phyloP scores from a whole-genome alignment of 2,888 invertebrate genomes.

The Hoplodrina blanda region DNA sequence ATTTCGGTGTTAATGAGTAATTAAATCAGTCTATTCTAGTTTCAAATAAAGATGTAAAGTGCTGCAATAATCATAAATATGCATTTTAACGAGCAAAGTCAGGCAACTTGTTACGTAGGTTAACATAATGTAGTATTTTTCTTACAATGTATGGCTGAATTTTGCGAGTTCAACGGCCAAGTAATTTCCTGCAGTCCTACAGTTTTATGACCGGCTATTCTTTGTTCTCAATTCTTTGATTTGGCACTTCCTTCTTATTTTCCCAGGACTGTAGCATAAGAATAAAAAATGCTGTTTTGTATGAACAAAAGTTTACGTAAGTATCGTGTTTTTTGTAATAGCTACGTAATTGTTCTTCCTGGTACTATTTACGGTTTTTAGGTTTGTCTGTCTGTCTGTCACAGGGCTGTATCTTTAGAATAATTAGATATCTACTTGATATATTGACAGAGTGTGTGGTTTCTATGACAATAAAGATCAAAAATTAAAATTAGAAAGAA shows the following conservation, averaged over 20 bases:
- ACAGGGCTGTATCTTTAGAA: no score
- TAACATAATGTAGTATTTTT: slow-evolving; percentile 34
- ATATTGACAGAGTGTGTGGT: no score
- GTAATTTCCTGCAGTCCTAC: slow-evolving; percentile 55
- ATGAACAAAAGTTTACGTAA: slow-evolving; percentile 41
- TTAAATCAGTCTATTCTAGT: slow-evolving; percentile 21
- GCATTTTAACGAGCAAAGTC: slow-evolving; percentile 29
- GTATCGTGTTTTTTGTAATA: slow-evolving; percentile 19
- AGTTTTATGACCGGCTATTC: slow-evolving; percentile 52
- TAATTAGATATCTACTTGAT: no score
- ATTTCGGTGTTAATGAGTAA: slow-evolving; percentile 8
- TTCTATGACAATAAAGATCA: no score
- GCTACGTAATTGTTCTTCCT: slow-evolving; percentile 48
- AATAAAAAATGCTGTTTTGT: slow-evolving; percentile 7
- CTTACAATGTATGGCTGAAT: slow-evolving; percentile 16
- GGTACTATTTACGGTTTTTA: neutral
- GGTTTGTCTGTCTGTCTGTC: no score
- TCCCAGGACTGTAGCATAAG: slow-evolving; percentile 42
- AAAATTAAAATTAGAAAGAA: no score
- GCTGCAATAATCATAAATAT: slow-evolving; percentile 38
- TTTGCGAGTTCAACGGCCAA: slow-evolving; percentile 65
- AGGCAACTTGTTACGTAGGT: neutral
- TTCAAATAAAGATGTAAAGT: slow-evolving; percentile 8
- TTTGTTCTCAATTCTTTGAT: slow-evolving; percentile 68
- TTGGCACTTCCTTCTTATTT: slow-evolving; percentile 70